Percentiles rank a stretch among this genome's conserved stretches.
Evolutionary conservation across 2,888 invertebrate genomes (phyloP).

Genomic region (Epiperipatus broadwayi): DNA sequence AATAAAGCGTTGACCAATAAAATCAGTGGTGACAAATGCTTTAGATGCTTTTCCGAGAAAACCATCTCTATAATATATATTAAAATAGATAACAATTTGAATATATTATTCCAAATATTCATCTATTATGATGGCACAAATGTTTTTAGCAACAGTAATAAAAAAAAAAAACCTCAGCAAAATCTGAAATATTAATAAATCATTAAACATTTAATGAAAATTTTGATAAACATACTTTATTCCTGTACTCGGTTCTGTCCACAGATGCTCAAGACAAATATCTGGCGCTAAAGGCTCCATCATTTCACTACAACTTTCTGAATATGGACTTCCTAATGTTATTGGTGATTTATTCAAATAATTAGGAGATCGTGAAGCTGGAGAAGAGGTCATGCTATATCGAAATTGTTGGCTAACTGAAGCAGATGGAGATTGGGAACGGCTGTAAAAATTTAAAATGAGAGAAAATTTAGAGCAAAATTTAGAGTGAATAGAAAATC

Average conservation of each 20-base stretch:
- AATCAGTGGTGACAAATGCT: slow-evolving; percentile 63
- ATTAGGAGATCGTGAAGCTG: slow-evolving; percentile 20
- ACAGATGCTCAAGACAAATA: slow-evolving; percentile 67
- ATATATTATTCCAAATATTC: too few species aligned
- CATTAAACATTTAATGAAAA: too few species aligned
- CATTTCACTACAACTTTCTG: too few species aligned
- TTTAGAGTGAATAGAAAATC: slow-evolving; percentile 22
- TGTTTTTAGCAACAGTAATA: too few species aligned
- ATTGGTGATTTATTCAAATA: too few species aligned
- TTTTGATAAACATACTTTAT: too few species aligned
- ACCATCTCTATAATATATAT: slow-evolving; percentile 29
- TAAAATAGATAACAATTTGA: too few species aligned
- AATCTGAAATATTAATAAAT: too few species aligned
- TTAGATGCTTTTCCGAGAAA: slow-evolving; percentile 40
- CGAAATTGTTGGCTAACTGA: slow-evolving; percentile 23
- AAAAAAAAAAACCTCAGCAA: too few species aligned
- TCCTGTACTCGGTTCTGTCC: slow-evolving; percentile 50
- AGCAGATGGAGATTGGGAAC: slow-evolving; percentile 33
- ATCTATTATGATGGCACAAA: too few species aligned
- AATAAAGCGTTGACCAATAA: slow-evolving; percentile 61
- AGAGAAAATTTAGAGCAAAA: slow-evolving; percentile 8
- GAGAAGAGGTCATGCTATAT: slow-evolving; percentile 21
- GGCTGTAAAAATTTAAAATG: slow-evolving; percentile 25
- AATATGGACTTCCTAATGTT: too few species aligned
- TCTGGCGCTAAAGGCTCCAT: slow-evolving; percentile 57